phyloP scores from a whole-genome alignment of 2,797 vertebrate genomes.

The Schizopygopsis pylzovi region DNA sequence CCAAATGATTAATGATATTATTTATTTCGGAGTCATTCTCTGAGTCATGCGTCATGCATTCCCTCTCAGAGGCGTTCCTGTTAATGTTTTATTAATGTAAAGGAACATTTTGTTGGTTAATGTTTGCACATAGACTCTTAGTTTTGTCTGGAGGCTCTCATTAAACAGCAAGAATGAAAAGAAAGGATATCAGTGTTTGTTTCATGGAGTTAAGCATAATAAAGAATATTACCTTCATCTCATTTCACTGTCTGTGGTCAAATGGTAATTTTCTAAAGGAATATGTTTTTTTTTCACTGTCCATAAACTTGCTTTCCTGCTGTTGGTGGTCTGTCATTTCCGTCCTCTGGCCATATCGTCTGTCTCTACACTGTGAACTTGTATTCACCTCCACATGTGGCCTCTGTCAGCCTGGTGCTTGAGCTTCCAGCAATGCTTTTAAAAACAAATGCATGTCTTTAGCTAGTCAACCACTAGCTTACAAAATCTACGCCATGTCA shows the following conservation, averaged over 20 bases:
- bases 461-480: constrained; percentile 12
- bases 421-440: not conserved
- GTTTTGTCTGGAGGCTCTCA: not conserved
- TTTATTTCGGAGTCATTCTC: not conserved
- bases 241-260: constrained; percentile 21
- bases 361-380: constrained; percentile 53
- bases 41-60: not conserved
- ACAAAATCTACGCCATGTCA: not conserved
- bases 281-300: not conserved
- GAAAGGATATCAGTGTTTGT: not conserved
- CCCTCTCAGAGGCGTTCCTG: constrained; percentile 2
- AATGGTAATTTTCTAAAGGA: constrained; percentile 13
- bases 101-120: constrained; percentile 2
- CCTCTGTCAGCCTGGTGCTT: constrained; percentile 15
- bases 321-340: constrained; percentile 39
- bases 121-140: not conserved
- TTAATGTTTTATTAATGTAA: constrained; percentile 25
- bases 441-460: constrained; percentile 19
- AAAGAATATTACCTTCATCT: constrained; percentile 10
- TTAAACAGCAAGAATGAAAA: not conserved
- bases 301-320: constrained; percentile 46
- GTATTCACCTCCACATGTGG: constrained; percentile 48
- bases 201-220: not conserved
- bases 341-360: constrained; percentile 30
- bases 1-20: not conserved